phyloP scores from a whole-genome alignment of 2,888 invertebrate species.

The Blastobasis adustella region DNA sequence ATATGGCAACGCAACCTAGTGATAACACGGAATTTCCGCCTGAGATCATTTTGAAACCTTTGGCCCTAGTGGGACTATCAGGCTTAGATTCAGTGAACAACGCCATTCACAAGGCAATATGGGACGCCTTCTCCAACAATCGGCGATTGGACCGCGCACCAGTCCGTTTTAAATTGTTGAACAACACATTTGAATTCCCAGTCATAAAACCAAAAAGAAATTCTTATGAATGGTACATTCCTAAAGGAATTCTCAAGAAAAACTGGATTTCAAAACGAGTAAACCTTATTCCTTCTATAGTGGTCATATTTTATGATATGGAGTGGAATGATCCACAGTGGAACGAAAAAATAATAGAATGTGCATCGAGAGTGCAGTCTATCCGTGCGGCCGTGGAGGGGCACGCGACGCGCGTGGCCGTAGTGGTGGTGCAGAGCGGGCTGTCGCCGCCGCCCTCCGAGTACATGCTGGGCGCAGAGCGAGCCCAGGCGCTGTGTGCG shows the following conservation, averaged over 20 bases:
- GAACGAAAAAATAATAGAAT: slow-evolving; percentile 96
- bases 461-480: slow-evolving; percentile 90
- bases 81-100: slow-evolving; percentile 91
- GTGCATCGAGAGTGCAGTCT: slow-evolving; percentile 90
- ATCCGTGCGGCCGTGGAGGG: slow-evolving; percentile 84
- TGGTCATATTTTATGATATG: slow-evolving; percentile 96
- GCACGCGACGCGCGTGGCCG: slow-evolving; percentile 83
- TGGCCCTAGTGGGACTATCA: slow-evolving; percentile 90
- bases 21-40: slow-evolving; percentile 83
- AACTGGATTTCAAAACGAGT: slow-evolving; percentile 97
- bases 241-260: slow-evolving; percentile 93
- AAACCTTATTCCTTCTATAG: slow-evolving; percentile 91
- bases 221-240: slow-evolving; percentile 96
- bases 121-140: slow-evolving; percentile 93
- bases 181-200: slow-evolving; percentile 90
- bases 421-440: slow-evolving; percentile 93
- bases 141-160: slow-evolving; percentile 87
- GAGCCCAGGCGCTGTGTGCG: slow-evolving; percentile 91
- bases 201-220: slow-evolving; percentile 89
- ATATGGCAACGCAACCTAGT: slow-evolving; percentile 72
- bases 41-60: slow-evolving; percentile 88
- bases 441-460: slow-evolving; percentile 86
- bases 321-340: slow-evolving; percentile 97
- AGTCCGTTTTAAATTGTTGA: slow-evolving; percentile 87
- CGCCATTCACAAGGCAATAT: slow-evolving; percentile 91